Base-by-base conservation (phyloP, 2,797 vertebrate species). In the Labroides dimidiatus region DNA sequence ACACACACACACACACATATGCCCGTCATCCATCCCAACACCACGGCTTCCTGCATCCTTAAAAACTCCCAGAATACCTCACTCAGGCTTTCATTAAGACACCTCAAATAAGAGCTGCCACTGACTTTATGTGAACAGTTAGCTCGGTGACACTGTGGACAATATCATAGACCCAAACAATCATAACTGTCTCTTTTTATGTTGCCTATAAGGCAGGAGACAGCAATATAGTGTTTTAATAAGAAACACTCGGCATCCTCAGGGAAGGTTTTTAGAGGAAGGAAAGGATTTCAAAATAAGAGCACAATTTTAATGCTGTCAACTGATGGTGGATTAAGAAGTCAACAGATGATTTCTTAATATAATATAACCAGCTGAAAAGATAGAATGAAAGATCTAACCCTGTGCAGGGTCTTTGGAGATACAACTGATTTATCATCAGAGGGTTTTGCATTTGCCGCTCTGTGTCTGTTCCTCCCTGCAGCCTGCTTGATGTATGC, bases 31-130 rank as follows among this genome's bases (percentile, higher is more conserved):
- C 52, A 33, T 50, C 65, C 24, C 52, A 57, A 48, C 39, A 62
- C 58, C 42, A 36, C 42, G 10, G 4, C 12, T 30, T 41, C 53
- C 43, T 24, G 24, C 57, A 56, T 23, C 65, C 45, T 9, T n/a
- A 36, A 64, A 49, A 66, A 66, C 50, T 69, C 62, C 57, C 60
- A 69, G 50, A 65, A 64, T 69, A 58, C 58, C 24, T 69, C 56
- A 69, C 42, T 77, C 66, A 48, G 21, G 41, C 53, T 42, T 72
- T 8, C 19, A 9, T 44, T 59, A 56, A 43, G 48, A 27, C 47
- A 17, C 27, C 37, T 33, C 30, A 33, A 1, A 33, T 55, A 52
- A 39, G 48, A 33, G 42, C 15, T 20, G 36, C 53, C 42, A 27
- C 56, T 54, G 30, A 48, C 5, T 12, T 39, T 30, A 33, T 1